These are phyloP conservation scores for Hemiprocne comata DNA, from an alignment of 2,113 vertebrate genomes.

Conservation along the genomic window DNA sequence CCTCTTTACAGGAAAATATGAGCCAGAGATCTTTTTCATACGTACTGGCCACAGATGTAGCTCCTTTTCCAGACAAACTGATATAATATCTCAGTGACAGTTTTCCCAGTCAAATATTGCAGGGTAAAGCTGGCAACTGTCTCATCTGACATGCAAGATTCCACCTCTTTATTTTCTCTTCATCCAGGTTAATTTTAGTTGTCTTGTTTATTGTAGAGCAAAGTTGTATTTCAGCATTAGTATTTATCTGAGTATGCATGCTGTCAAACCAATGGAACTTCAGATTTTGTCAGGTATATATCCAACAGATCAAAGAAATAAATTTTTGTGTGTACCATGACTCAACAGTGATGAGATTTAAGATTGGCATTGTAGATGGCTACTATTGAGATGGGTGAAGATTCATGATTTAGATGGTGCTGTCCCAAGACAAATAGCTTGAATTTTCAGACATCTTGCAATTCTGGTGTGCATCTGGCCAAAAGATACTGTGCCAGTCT, in stretches of 20 bases:
- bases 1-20: background rate
- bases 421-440: background rate
- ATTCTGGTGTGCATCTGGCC: background rate
- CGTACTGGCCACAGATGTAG: background rate
- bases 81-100: background rate
- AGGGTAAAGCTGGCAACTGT: background rate
- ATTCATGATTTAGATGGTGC: background rate
- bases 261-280: background rate
- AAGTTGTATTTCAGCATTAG: background rate
- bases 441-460: background rate
- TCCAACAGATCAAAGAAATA: background rate
- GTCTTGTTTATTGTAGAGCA: background rate
- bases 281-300: background rate
- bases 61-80: background rate
- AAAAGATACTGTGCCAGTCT: background rate
- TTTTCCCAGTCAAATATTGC: background rate
- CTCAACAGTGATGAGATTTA: background rate
- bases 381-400: background rate
- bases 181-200: background rate
- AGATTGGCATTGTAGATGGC: background rate
- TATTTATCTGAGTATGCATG: background rate
- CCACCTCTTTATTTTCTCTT: background rate
- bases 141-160: background rate
- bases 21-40: background rate
- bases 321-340: background rate